These are phyloP conservation scores for Lepus oiostolus DNA, from an alignment of 2,797 vertebrate genomes.

Conservation along the genomic window DNA sequence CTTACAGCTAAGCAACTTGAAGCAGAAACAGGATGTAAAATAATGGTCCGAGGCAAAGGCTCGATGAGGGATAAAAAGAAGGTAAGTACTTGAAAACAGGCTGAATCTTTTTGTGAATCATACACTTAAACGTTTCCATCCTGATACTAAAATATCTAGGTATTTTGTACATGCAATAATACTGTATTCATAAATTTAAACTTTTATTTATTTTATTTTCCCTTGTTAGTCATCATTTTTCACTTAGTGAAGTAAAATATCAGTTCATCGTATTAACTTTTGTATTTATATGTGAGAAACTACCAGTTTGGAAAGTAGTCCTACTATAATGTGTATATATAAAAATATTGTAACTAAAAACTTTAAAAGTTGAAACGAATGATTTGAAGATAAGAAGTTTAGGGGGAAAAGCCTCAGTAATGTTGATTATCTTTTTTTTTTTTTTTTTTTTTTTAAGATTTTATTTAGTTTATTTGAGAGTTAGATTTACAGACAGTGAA, in stretches of 20 bases:
- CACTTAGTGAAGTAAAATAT: background rate
- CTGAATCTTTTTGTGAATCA: background rate
- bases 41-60: constrained; percentile 99
- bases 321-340: background rate
- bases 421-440: background rate
- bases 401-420: background rate
- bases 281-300: background rate
- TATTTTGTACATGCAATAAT: background rate
- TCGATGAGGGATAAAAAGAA: constrained; percentile 99
- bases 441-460: too few relatives aligned
- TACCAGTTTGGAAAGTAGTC: background rate
- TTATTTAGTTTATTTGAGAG: too few relatives aligned
- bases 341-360: background rate
- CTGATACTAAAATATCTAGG: background rate
- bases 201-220: background rate
- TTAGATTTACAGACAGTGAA: too few relatives aligned
- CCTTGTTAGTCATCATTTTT: constrained; percentile 26
- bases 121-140: background rate
- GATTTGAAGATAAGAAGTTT: background rate
- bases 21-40: constrained; percentile 99
- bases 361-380: constrained; percentile 35
- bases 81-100: constrained; percentile 89
- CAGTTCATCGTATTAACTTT: background rate
- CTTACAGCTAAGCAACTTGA: constrained; percentile 99
- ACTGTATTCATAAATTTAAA: background rate